Conservation (phyloP, 2,888 invertebrate species). For the Drosophila parthenogenetica region DNA sequence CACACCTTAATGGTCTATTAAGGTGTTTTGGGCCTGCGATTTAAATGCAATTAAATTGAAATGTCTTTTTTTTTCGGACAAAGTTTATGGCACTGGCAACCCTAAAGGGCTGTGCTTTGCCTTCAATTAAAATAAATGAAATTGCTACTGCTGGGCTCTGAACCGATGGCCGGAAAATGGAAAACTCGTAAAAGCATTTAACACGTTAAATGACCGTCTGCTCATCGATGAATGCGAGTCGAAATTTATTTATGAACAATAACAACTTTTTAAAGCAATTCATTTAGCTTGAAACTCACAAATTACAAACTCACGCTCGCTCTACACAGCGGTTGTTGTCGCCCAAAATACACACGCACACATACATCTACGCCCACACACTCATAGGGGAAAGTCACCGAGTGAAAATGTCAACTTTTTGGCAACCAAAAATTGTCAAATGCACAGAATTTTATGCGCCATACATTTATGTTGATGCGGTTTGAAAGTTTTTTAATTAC, state of each 20-base stretch:
- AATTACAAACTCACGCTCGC: slow-evolving; percentile 47
- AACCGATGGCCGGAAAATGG: neutral
- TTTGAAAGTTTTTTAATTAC: slow-evolving; percentile 80
- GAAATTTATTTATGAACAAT: slow-evolving; percentile 70
- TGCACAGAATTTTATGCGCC: slow-evolving; percentile 70
- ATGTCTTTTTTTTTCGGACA: slow-evolving; percentile 46
- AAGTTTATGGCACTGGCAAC: slow-evolving; percentile 46
- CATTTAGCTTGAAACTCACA: slow-evolving; percentile 57
- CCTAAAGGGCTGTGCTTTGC: slow-evolving; percentile 34
- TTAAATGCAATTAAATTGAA: slow-evolving; percentile 75
- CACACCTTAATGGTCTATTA: slow-evolving; percentile 70
- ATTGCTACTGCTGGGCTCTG: slow-evolving; percentile 25
- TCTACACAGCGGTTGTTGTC: slow-evolving; percentile 58
- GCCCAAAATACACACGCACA: slow-evolving; percentile 16
- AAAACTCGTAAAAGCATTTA: slow-evolving; percentile 59
- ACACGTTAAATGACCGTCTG: slow-evolving; percentile 49
- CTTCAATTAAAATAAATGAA: slow-evolving; percentile 75
- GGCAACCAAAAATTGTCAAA: slow-evolving; percentile 75
- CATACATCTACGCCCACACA: slow-evolving; percentile 5
- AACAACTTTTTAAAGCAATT: slow-evolving; percentile 65
- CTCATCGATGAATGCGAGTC: slow-evolving; percentile 62
- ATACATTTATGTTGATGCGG: slow-evolving; percentile 81
- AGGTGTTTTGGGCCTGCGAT: slow-evolving; percentile 65
- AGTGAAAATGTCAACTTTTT: slow-evolving; percentile 67
- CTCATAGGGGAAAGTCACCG: slow-evolving; percentile 4